Conservation (phyloP, 2,797 vertebrate species). For the Apodemus agrarius region DNA sequence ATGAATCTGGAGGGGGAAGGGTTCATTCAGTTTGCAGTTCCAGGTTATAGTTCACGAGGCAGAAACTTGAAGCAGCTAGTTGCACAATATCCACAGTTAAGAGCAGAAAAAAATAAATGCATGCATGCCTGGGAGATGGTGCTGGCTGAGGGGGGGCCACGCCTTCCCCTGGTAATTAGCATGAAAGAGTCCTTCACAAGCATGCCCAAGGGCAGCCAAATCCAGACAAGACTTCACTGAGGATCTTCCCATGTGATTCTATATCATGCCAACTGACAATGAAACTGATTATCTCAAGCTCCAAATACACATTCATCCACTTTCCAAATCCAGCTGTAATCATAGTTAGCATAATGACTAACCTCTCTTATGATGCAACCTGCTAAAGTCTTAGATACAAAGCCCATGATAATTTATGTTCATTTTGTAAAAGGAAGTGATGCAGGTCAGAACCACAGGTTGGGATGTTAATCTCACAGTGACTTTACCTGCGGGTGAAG, state of each 20-base stretch:
- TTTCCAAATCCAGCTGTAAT: background rate
- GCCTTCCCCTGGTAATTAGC: background rate
- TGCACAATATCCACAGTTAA: background rate
- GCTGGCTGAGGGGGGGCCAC: background rate
- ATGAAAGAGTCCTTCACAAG: background rate
- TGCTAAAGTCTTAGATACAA: constrained; percentile 5
- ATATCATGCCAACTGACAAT: background rate
- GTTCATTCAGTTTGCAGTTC: background rate
- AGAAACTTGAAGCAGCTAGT: background rate
- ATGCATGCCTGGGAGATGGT: background rate
- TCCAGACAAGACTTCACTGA: background rate
- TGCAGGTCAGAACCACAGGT: background rate
- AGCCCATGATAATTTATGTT: constrained; percentile 44
- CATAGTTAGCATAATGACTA: background rate
- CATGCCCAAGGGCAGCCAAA: background rate
- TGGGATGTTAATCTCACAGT: background rate
- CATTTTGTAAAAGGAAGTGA: constrained; percentile 34
- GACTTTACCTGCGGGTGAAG: background rate
- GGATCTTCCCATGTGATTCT: background rate
- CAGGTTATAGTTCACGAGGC: background rate
- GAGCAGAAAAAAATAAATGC: background rate
- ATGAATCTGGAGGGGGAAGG: background rate
- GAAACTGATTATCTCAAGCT: background rate
- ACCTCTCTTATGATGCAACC: background rate
- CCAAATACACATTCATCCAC: background rate